Conservation (phyloP, 2,113 vertebrate genomes). For the Notothenia coriiceps region DNA sequence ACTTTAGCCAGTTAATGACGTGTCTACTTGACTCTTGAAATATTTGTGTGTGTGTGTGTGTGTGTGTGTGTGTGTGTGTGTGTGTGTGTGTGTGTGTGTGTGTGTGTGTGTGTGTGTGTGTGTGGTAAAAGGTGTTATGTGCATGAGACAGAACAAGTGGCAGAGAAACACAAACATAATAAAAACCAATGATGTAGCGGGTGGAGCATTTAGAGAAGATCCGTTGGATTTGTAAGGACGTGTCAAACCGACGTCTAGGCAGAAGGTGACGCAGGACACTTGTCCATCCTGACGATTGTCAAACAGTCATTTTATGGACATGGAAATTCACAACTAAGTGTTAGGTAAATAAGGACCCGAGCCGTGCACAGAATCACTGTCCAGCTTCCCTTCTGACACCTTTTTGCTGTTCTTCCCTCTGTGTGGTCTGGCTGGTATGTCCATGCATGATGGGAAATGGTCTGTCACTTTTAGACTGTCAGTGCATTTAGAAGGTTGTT, state of each 20-base stretch:
- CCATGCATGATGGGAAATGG: background rate
- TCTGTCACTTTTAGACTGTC: background rate
- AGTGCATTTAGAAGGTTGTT: background rate
- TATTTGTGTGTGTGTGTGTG: slow-evolving; percentile 17
- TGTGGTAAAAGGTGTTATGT: slow-evolving; percentile 8
- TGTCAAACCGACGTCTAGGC: slow-evolving; percentile 33
- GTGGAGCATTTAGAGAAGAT: slow-evolving; percentile 61
- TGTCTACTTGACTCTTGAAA: slow-evolving; percentile 45
- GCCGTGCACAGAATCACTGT: slow-evolving; percentile 3
- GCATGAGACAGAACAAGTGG: slow-evolving; percentile 1
- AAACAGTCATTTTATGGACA: slow-evolving; percentile 33
- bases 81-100: slow-evolving; percentile 19
- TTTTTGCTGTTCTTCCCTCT: background rate
- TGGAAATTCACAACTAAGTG: slow-evolving; percentile 47
- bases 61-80: slow-evolving; percentile 24
- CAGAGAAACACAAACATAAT: slow-evolving; percentile 1
- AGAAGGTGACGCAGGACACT: slow-evolving; percentile 60
- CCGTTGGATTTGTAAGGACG: slow-evolving; percentile 36
- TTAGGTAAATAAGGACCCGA: slow-evolving; percentile 41
- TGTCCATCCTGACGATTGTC: slow-evolving; percentile 47
- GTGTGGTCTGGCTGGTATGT: background rate
- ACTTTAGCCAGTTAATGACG: slow-evolving; percentile 30
- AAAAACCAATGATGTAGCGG: slow-evolving; percentile 37
- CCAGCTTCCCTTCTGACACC: slow-evolving; percentile 8
- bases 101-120: slow-evolving; percentile 16